Evolutionary conservation across 2,888 invertebrate genomes (phyloP), one percentile per base, ranked within the genome.

Genomic region (Octonoba sinensis): DNA sequence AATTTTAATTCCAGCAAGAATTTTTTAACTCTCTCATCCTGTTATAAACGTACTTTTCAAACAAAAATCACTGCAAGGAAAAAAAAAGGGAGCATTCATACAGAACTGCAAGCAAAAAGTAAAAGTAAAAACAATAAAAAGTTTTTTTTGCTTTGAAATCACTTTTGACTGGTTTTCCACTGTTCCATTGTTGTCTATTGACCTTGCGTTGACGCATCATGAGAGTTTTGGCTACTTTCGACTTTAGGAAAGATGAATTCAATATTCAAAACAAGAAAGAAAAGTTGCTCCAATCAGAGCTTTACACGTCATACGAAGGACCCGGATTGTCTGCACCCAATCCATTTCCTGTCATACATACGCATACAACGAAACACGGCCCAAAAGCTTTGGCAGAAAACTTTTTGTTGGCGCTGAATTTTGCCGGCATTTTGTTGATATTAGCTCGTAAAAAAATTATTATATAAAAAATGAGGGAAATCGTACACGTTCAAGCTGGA

Each of bases 401-500:
- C 54, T 54, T 16, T 18, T 54, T 18, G 12, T 18, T 15, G 12
- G 18, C 18, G 18, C 12, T 18, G 20, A 12, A 56, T 6, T 56
- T 8, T 18, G 18, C 12, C 11, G 18, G 12, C 22, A 18, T 3
- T 18, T 56, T 16, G 36, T 44, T 64, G 2, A 64, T 27, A 16
- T 44, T n/a, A 27, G 15, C 3, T 18, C 13, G 18, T 64, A n/a
- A 3, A 20, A 46, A 16, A 13, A 1, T 27, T 27, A 13, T 3
- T 27, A 3, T 3, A 27, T 27, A 27, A 59, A 85, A 84, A 78
- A 86, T 86, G 85, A 79, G 86, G 51, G 90, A 90, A 87, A 90
- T 90, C 83, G 90, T 90, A 54, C 90, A 90, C 85, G 86, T 90
- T 59, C 90, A 90, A 86, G 90, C 90, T 78, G 90, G 90, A 62